Conservation (phyloP, 2,797 vertebrate species). For the Tangara arthus region DNA sequence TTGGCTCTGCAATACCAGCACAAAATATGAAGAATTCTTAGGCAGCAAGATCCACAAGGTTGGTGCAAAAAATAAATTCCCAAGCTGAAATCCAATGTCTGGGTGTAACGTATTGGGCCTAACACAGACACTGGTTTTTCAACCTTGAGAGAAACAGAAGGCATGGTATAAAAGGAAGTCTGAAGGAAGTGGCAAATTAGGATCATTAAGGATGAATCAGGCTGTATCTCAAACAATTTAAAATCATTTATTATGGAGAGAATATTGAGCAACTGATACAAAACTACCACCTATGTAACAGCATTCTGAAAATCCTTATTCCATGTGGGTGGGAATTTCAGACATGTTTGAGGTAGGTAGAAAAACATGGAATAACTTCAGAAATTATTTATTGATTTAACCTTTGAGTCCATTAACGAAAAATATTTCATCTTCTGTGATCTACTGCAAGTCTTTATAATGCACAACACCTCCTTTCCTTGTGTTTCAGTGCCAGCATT, state of each 20-base stretch:
- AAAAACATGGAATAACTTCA: not conserved
- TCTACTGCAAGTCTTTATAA: not conserved
- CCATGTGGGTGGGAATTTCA: not conserved
- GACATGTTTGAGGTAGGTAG: not conserved
- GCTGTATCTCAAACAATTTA: not conserved
- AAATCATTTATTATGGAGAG: not conserved
- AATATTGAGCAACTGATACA: not conserved
- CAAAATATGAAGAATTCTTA: not conserved
- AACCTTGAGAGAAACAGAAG: not conserved
- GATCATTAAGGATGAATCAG: not conserved
- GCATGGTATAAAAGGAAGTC: not conserved
- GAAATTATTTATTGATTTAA: not conserved
- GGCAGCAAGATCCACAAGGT: not conserved
- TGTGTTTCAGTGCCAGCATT: not conserved
- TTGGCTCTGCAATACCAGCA: not conserved
- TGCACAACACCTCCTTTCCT: not conserved
- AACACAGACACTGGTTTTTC: not conserved
- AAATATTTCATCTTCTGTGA: not conserved
- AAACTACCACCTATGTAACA: not conserved
- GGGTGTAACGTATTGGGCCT: not conserved
- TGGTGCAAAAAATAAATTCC: not conserved
- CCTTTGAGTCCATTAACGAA: not conserved
- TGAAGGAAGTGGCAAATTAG: not conserved
- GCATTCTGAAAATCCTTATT: not conserved
- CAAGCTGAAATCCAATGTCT: not conserved